These are phyloP conservation scores for Phyllotis vaccarum DNA, from an alignment of 2,797 vertebrate species.

Conservation along the genomic window DNA sequence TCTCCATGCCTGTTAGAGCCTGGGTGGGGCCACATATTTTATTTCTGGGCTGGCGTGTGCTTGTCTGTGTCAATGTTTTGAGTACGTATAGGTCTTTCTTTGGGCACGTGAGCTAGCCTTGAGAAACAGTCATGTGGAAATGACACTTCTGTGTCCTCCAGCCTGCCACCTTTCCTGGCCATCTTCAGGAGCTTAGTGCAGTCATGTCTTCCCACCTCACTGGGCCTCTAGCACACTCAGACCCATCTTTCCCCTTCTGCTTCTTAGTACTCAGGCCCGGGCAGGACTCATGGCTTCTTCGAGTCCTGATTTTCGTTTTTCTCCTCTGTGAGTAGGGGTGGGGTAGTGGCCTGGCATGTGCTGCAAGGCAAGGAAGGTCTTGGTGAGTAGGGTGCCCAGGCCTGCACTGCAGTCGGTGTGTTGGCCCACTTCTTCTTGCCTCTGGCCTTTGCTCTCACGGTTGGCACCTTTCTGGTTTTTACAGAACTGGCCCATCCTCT, in stretches of 20 bases:
- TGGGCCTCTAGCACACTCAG: neutral
- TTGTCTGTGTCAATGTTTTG: conserved; percentile 62
- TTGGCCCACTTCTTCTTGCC: neutral
- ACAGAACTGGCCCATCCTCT: neutral
- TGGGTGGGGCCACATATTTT: neutral
- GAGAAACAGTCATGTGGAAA: neutral
- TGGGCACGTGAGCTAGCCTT: neutral
- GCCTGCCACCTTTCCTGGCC: neutral
- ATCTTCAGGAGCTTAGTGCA: neutral
- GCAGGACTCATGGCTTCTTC: neutral
- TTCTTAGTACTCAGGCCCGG: neutral
- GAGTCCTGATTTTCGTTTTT: neutral
- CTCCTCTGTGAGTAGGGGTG: neutral
- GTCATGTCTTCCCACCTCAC: neutral
- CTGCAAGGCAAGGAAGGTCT: neutral
- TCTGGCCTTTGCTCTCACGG: neutral
- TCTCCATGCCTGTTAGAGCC: neutral
- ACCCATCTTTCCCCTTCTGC: neutral
- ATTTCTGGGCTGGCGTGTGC: neutral
- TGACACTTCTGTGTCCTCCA: neutral
- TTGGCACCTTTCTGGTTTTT: neutral
- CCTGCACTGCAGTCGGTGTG: accelerated
- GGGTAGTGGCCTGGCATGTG: neutral
- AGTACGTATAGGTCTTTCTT: neutral
- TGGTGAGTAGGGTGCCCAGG: neutral